These are phyloP conservation scores for Philantomba maxwellii DNA, from an alignment of 2,113 vertebrate species.

Conservation along the genomic window DNA sequence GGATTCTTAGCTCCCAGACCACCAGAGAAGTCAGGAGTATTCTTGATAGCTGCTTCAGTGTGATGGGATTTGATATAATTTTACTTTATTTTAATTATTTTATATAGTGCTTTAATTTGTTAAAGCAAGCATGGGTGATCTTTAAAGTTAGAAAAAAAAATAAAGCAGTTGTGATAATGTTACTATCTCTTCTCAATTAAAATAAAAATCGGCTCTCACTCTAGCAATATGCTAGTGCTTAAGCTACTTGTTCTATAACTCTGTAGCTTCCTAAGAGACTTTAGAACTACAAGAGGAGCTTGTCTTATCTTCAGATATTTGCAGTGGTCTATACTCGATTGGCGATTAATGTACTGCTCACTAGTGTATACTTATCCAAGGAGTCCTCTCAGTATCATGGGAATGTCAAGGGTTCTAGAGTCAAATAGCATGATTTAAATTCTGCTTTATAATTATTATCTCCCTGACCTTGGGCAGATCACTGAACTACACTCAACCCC, in stretches of 20 bases:
- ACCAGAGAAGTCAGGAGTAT: background rate
- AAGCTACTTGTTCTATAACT: background rate
- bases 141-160: background rate
- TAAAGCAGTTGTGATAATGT: background rate
- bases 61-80: background rate
- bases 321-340: background rate
- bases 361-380: background rate
- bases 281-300: background rate
- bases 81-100: background rate
- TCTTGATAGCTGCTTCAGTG: background rate
- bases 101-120: background rate
- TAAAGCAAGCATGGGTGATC: background rate
- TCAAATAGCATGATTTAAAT: background rate
- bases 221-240: background rate
- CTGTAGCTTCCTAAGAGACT: background rate
- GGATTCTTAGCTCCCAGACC: background rate
- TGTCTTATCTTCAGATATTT: background rate
- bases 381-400: background rate
- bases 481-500: background rate
- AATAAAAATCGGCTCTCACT: background rate
- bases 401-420: background rate
- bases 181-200: background rate
- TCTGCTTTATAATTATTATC: background rate
- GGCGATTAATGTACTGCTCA: background rate
- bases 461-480: background rate